A percentile compares a stretch with the other conserved stretches of the same genome.
phyloP scores from a whole-genome alignment of 2,113 vertebrate genomes.

The Marmota monax region DNA sequence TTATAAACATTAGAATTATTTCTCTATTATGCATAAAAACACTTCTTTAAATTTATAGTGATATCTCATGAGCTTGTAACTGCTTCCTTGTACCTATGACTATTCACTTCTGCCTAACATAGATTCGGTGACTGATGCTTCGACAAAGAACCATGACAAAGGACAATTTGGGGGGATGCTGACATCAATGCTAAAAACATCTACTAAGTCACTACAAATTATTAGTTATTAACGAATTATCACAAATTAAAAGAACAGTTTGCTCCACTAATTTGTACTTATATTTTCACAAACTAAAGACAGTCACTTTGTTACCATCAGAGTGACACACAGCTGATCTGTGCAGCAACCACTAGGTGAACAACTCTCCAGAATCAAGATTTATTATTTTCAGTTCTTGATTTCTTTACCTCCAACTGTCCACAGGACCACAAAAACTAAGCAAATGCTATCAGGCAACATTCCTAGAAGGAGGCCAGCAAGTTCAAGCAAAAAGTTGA shows the following conservation, averaged over 20 bases:
- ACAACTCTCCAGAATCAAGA: not conserved
- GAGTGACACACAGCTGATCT: not conserved
- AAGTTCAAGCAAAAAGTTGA: constrained; percentile 20
- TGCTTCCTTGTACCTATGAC: not conserved
- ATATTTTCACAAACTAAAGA: not conserved
- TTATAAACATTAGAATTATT: not conserved
- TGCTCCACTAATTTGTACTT: not conserved
- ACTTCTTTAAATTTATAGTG: not conserved
- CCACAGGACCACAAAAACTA: constrained; percentile 46
- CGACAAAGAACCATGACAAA: not conserved
- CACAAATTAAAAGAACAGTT: not conserved
- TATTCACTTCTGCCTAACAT: not conserved
- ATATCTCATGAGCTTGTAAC: not conserved
- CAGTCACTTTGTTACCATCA: not conserved
- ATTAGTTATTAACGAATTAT: not conserved
- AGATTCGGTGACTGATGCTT: not conserved
- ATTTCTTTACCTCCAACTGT: constrained; percentile 17
- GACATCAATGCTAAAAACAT: not conserved
- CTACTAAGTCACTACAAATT: not conserved
- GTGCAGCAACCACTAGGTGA: not conserved
- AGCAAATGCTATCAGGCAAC: constrained; percentile 57
- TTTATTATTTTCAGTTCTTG: not conserved
- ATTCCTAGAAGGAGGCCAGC: constrained; percentile 13
- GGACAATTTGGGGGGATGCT: not conserved
- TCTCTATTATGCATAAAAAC: not conserved